phyloP scores from a whole-genome alignment of 2,113 vertebrate species.

The Isurus oxyrinchus region DNA sequence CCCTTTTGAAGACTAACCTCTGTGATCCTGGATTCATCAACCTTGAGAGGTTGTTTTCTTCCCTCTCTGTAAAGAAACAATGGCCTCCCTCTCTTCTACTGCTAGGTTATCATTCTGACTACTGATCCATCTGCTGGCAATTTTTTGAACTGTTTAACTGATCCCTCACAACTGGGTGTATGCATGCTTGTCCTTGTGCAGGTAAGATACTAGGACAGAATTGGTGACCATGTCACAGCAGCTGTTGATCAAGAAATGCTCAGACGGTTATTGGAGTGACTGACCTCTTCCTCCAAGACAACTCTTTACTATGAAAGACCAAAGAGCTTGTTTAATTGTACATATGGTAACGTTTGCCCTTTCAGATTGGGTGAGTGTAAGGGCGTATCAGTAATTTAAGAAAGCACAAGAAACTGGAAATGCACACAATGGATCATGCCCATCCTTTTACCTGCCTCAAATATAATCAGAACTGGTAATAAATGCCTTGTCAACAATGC shows the following conservation, averaged over 20 bases:
- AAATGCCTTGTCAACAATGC: neutral
- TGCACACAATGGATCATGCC: neutral
- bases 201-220: neutral
- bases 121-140: neutral
- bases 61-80: neutral
- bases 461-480: neutral
- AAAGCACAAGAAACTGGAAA: neutral
- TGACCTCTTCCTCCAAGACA: neutral
- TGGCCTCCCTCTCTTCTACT: neutral
- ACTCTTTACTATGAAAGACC: neutral
- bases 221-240: neutral
- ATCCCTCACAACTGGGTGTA: neutral
- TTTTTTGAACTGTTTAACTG: neutral
- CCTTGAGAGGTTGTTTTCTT: neutral
- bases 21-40: neutral
- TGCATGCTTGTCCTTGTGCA: neutral
- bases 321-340: neutral
- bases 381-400: neutral
- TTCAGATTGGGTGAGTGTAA: neutral
- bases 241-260: neutral
- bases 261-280: neutral
- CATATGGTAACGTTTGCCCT: neutral
- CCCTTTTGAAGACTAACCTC: neutral
- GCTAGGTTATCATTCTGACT: neutral
- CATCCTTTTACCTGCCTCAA: neutral